A percentile compares a stretch with the other conserved stretches of the same genome.
These are phyloP conservation scores for Pelodiscus sinensis DNA, from an alignment of 2,113 vertebrate species.

Conservation along the genomic window DNA sequence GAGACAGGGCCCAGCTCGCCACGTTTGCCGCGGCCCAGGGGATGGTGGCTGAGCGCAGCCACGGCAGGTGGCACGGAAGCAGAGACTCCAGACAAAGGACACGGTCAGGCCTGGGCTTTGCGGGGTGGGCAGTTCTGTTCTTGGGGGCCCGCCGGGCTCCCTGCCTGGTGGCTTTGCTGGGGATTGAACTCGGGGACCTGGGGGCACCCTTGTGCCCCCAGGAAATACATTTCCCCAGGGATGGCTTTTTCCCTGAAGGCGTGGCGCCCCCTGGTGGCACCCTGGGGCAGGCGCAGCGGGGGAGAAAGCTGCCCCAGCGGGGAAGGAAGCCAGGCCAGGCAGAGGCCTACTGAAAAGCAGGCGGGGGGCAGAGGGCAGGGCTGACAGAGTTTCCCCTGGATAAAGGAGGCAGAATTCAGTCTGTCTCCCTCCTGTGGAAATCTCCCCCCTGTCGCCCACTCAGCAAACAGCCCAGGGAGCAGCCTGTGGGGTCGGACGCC, in stretches of 20 bases:
- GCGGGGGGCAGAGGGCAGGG: no score
- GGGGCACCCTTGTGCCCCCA: neutral
- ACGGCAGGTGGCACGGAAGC: neutral
- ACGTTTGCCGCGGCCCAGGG: no score
- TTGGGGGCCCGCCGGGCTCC: neutral
- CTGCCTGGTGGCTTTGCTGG: neutral
- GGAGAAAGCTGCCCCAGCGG: neutral
- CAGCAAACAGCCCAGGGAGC: no score
- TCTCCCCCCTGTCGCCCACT: neutral
- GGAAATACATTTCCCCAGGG: neutral
- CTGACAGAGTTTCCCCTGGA: neutral
- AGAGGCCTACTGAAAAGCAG: neutral
- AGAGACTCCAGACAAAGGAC: neutral
- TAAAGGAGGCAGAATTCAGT: no score
- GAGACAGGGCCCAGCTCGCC: neutral
- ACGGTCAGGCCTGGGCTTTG: neutral
- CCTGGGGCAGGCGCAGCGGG: neutral
- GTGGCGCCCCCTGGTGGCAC: neutral
- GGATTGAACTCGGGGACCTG: neutral
- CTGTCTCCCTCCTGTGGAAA: no score
- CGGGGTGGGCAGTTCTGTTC: neutral
- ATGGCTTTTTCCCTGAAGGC: neutral
- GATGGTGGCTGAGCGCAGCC: no score
- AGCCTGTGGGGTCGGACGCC: no score
- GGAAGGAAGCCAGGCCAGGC: neutral